Percentiles rank a stretch among this genome's conserved stretches.
These are phyloP conservation scores for Aptenodytes forsteri DNA, from an alignment of 2,113 vertebrate genomes.

Conservation along the genomic window DNA sequence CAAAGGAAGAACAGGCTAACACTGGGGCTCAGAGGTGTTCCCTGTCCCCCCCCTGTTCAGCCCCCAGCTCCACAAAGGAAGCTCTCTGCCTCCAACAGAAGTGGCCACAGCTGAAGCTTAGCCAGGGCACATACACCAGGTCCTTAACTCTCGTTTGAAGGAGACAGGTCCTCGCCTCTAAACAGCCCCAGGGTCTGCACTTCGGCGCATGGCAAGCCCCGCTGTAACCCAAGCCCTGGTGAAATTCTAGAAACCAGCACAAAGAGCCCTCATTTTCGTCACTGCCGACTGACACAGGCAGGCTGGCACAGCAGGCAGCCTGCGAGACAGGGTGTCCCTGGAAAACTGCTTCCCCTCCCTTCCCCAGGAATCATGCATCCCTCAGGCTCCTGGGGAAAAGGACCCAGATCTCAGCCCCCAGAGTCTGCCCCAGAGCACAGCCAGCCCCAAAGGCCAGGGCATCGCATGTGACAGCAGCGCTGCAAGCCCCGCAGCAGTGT, in stretches of 20 bases:
- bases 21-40: neutral
- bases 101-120: neutral
- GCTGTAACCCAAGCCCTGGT: neutral
- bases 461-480: neutral
- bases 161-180: neutral
- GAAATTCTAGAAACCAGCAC: neutral
- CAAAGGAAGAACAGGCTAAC: neutral
- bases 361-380: neutral
- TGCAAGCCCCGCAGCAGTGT: neutral
- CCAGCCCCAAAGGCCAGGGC: neutral
- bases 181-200: neutral
- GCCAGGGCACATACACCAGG: neutral
- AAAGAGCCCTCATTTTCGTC: neutral
- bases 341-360: neutral
- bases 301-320: neutral
- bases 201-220: accelerated
- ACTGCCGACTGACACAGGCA: neutral
- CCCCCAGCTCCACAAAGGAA: neutral
- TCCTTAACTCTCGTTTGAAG: neutral
- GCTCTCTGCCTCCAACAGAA: neutral
- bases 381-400: neutral
- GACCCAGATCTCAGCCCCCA: neutral
- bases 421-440: no score
- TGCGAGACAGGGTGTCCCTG: neutral
- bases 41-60: neutral